A percentile compares a stretch with the other conserved stretches of the same genome.
These are phyloP conservation scores for human DNA, from an alignment of 2,113 vertebrate species.

Conservation along the genomic window DNA sequence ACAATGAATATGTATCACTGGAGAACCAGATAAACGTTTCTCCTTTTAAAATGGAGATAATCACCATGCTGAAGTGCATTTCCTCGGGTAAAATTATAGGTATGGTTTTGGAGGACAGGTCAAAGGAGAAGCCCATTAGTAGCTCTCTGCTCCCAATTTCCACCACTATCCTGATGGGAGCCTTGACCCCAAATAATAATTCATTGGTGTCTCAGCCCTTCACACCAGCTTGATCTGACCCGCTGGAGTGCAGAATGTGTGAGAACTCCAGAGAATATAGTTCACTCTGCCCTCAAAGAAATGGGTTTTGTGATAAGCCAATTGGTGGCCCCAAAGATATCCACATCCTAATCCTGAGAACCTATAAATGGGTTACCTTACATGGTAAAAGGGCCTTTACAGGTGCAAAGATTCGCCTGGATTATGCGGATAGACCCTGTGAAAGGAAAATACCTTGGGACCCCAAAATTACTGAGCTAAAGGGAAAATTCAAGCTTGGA, in stretches of 20 bases:
- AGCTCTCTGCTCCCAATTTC: neutral
- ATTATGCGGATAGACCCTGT: neutral
- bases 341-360: neutral
- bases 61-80: rapidly evolving
- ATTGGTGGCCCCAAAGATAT: neutral
- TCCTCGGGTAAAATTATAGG: neutral
- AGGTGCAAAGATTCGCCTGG: neutral
- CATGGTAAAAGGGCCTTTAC: neutral
- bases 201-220: neutral
- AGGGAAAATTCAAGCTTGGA: no score
- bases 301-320: neutral
- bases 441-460: neutral
- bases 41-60: neutral
- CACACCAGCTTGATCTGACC: neutral
- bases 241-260: rapidly evolving
- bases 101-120: neutral
- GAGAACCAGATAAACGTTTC: neutral
- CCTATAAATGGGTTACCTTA: no score
- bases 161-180: rapidly evolving
- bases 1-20: neutral
- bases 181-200: neutral
- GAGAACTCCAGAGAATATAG: no score
- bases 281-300: neutral
- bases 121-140: neutral
- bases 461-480: neutral